A percentile compares a stretch with the other conserved stretches of the same genome.
These are phyloP conservation scores for Chrysodeixis includens DNA, from an alignment of 2,888 invertebrate genomes.

Conservation along the genomic window DNA sequence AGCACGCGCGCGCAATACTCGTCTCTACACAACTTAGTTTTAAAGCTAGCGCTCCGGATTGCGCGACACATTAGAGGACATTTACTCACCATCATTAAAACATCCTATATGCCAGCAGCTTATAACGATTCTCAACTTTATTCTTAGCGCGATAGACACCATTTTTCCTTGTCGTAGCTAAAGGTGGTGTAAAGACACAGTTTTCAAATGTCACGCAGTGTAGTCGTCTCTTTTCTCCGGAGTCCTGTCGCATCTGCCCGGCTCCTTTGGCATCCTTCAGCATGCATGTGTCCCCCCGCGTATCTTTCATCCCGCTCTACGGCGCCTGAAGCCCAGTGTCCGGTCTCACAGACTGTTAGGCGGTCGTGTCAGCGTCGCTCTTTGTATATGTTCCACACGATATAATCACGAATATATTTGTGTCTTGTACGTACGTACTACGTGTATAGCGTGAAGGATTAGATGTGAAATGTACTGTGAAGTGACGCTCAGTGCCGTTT, in stretches of 20 bases:
- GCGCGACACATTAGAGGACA: slow-evolving; percentile 89
- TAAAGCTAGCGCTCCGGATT: slow-evolving; percentile 81
- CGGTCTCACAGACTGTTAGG: slow-evolving; percentile 83
- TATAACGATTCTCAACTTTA: slow-evolving; percentile 63
- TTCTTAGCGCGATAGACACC: fast-evolving
- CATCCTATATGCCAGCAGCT: slow-evolving; percentile 58
- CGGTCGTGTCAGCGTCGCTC: slow-evolving; percentile 80
- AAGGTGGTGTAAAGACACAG: slow-evolving; percentile 87
- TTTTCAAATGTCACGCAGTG: slow-evolving; percentile 89
- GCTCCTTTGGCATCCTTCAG: slow-evolving; percentile 88
- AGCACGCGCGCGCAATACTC: slow-evolving; percentile 70
- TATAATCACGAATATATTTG: slow-evolving; percentile 73
- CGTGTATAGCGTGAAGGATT: slow-evolving; percentile 76
- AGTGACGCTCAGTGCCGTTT: slow-evolving; percentile 81
- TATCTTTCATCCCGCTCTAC: slow-evolving; percentile 87
- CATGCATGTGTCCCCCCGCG: slow-evolving; percentile 83
- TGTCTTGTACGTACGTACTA: slow-evolving; percentile 71
- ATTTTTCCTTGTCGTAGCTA: slow-evolving; percentile 53
- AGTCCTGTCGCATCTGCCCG: slow-evolving; percentile 88
- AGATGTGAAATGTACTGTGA: slow-evolving; percentile 86
- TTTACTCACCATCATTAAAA: slow-evolving; percentile 65
- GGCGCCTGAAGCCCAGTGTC: slow-evolving; percentile 86
- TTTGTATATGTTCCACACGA: slow-evolving; percentile 64
- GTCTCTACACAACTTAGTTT: slow-evolving; percentile 72
- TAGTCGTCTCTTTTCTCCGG: slow-evolving; percentile 89